phyloP scores from a whole-genome alignment of 2,888 invertebrate species.

The Sussaba pulchella region DNA sequence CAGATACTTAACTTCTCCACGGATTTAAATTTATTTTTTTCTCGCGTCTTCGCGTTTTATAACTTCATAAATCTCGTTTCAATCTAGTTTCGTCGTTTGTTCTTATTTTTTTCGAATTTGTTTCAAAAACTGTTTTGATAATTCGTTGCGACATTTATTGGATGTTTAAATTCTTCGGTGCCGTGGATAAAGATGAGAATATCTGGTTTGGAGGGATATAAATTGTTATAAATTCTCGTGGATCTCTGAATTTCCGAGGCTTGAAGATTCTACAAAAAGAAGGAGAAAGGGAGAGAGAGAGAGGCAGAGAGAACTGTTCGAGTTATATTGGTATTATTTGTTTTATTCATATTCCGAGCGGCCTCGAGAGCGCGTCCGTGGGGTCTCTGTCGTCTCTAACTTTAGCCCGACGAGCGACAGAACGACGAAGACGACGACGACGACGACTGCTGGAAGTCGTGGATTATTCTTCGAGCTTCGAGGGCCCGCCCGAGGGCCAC shows the following conservation, averaged over 20 bases:
- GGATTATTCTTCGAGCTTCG: slow-evolving; percentile 41
- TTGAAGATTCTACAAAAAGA: neutral
- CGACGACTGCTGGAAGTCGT: slow-evolving; percentile 18
- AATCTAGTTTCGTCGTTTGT: too few species aligned
- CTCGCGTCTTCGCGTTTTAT: too few species aligned
- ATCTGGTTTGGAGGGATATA: neutral
- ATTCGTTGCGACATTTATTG: slow-evolving; percentile 4
- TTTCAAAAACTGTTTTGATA: neutral
- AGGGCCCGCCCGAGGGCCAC: slow-evolving; percentile 7
- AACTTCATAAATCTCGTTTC: too few species aligned
- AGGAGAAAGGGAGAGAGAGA: neutral
- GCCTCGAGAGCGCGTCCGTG: slow-evolving; percentile 60
- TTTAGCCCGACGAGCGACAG: slow-evolving; percentile 59
- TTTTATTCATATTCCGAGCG: slow-evolving; percentile 48
- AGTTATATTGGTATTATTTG: slow-evolving; percentile 24
- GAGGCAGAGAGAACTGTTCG: neutral
- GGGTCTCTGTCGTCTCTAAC: slow-evolving; percentile 65
- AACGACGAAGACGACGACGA: slow-evolving; percentile 27
- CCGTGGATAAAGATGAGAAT: neutral
- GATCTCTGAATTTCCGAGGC: neutral
- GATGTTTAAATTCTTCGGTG: neutral
- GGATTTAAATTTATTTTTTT: neutral
- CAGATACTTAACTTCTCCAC: neutral
- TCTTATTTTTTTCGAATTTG: neutral
- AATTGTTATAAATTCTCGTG: slow-evolving; percentile 3